phyloP scores from a whole-genome alignment of 2,113 vertebrate species.

The Esox niger region DNA sequence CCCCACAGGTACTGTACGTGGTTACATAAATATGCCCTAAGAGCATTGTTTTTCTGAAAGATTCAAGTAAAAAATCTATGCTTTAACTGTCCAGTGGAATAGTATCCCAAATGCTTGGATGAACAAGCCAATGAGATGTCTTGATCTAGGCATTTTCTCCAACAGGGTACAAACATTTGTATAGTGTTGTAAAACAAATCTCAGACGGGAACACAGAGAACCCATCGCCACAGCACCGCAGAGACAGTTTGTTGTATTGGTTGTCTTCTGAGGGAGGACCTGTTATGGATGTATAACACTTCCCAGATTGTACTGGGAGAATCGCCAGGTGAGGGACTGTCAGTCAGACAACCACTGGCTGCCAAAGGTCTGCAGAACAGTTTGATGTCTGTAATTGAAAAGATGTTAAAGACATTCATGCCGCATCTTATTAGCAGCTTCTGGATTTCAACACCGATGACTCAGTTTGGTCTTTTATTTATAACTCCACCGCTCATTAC shows the following conservation, averaged over 20 bases:
- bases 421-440: constrained; percentile 42
- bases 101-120: neutral
- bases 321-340: neutral
- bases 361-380: too few species aligned
- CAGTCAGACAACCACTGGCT: neutral
- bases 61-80: too few species aligned
- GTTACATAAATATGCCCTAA: neutral
- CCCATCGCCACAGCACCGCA: neutral
- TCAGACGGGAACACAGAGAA: neutral
- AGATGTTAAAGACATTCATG: constrained; percentile 11
- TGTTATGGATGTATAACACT: neutral
- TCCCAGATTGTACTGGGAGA: neutral
- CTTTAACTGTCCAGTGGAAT: too few species aligned
- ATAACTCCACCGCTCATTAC: constrained; percentile 12
- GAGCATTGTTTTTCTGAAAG: neutral
- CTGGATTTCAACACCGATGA: constrained; percentile 36
- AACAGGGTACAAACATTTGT: too few species aligned
- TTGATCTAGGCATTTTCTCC: too few species aligned
- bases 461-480: constrained; percentile 38
- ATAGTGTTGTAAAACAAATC: too few species aligned
- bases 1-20: neutral
- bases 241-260: constrained; percentile 3
- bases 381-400: constrained; percentile 7
- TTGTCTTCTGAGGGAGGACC: neutral
- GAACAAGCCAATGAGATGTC: neutral